Evolutionary conservation across 2,888 invertebrate genomes (phyloP).

Genomic region (Pseudococcus longispinus): DNA sequence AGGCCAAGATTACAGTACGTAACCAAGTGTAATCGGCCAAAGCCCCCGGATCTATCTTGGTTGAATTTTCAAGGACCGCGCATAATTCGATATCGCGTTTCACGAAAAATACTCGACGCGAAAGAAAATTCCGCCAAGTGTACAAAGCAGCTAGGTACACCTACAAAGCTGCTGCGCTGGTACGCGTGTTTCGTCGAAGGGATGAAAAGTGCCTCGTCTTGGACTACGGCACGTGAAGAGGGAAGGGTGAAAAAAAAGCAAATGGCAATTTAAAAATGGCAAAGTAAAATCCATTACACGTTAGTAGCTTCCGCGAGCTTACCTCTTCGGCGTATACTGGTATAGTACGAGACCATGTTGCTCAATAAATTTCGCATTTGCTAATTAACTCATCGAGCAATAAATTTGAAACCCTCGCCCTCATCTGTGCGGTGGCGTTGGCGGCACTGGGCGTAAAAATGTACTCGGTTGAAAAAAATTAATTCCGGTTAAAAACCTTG

Average conservation of each 20-base stretch:
- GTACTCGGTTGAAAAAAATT: constrained; percentile 24
- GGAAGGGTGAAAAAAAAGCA: neutral
- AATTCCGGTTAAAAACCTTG: constrained; percentile 12
- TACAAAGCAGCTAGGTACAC: too few species aligned
- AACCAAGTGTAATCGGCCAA: constrained; percentile 23
- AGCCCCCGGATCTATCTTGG: neutral
- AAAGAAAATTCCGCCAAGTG: neutral
- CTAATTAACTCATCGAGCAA: constrained; percentile 23
- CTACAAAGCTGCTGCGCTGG: neutral
- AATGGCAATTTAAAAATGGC: constrained; percentile 4
- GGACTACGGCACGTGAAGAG: neutral
- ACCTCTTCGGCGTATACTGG: neutral
- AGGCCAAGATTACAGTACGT: neutral
- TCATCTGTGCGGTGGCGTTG: neutral
- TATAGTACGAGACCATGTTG: neutral
- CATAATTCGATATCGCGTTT: neutral
- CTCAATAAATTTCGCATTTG: constrained; percentile 31
- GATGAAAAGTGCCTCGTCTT: neutral
- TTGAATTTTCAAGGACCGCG: constrained; percentile 9
- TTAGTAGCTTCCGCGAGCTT: neutral
- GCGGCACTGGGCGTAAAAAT: neutral
- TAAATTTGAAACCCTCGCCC: neutral
- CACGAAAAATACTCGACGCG: neutral
- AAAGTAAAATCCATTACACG: constrained; percentile 1
- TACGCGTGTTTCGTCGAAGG: neutral